Base-by-base conservation (phyloP, 2,888 invertebrate genomes). In the Camptogramma bilineatum region DNA sequence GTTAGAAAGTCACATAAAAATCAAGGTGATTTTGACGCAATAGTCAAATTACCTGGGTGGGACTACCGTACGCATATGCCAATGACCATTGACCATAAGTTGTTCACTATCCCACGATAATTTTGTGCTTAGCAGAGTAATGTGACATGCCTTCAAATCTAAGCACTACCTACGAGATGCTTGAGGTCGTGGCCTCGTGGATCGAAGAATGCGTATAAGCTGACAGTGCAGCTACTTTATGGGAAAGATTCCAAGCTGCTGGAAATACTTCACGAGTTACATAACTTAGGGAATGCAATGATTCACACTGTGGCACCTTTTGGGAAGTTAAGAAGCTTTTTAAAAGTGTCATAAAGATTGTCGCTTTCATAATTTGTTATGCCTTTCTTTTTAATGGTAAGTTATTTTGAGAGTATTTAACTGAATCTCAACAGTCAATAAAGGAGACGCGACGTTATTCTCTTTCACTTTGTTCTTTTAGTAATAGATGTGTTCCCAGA, bases 181-280 rank as follows among this genome's bases (percentile, higher is more conserved):
- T 42, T 39, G 21, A 31, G 61, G 58, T 62, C 66, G 59, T 55
- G 58, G 62, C 62, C 58, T 58, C 50, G 47, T 47, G 47, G 39
- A 39, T 42, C 52, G 54, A 58, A 62, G 62, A 66, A 66, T 66
- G 62, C 55, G 56, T 66, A 57, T 65, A 66, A 66, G 62, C 58
- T 66, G 66, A 62, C 66, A 55, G 53, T 52, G 54, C 58, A 48
- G 61, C 57, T 66, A 62, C 66, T 66, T 62, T 62, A 66, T 55
- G 58, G 47, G 58, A 58, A 51, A 58, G 16, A 28, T 58, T 57
- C 57, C 62, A 31, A 58, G 52, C 61, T 39, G 53, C 54, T 65
- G 61, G 61, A 51, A 61, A 57, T 65, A 42, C 50, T 52, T 61
- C 52, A 64, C 48, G 24, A 44, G 44, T 61, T 61, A 61, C 57